Base-by-base conservation (phyloP, 2,113 vertebrate genomes). In the Chitala chitala region DNA sequence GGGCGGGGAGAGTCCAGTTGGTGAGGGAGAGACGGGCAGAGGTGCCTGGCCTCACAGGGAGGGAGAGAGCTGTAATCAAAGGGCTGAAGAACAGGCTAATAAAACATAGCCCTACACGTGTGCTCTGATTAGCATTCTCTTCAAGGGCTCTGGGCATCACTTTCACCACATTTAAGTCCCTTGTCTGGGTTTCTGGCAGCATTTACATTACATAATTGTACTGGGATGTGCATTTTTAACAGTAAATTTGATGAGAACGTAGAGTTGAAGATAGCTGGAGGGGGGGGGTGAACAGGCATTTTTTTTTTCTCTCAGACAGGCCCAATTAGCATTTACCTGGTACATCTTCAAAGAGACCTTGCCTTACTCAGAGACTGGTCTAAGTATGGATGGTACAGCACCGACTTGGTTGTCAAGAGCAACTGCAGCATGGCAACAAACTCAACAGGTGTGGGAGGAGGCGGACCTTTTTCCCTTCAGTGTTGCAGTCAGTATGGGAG, bases 1-100 rank as follows among this genome's bases (percentile, higher is more conserved):
- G 80, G 81, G 15, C 17, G 51, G 80, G 82, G 85, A 71, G 74
- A 82, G 75, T 75, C 31, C 6, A 8, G 31, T 8, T 22, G 38
- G 0, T 4, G 31, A 8, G 56, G 51, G 9, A 13, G 7, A n/a
- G 13, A 26, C 24, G 63, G 73, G 33, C 1, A 17, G 33, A 20
- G 50, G 20, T 69, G 13, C 48, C 8, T 15, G 51, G 48, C 50
- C 59, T 51, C 40, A 51, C 75, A 59, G 69, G 71, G 80, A 75
- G 61, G 73, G 55, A 72, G 78, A 48, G 5, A 9, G 71, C 42
- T 73, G 20, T 24, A 2, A 22, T 1, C n/a, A 9, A 17, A 56
- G n/a, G n/a, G n/a, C n/a, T n/a, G n/a, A n/a, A n/a, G n/a, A n/a
- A n/a, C n/a, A n/a, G n/a, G n/a, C n/a, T n/a, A n/a, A n/a, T n/a